Percentiles rank a stretch among this genome's conserved stretches.
These are phyloP conservation scores for Platalea minor DNA, from an alignment of 2,797 vertebrate genomes.

Conservation along the genomic window DNA sequence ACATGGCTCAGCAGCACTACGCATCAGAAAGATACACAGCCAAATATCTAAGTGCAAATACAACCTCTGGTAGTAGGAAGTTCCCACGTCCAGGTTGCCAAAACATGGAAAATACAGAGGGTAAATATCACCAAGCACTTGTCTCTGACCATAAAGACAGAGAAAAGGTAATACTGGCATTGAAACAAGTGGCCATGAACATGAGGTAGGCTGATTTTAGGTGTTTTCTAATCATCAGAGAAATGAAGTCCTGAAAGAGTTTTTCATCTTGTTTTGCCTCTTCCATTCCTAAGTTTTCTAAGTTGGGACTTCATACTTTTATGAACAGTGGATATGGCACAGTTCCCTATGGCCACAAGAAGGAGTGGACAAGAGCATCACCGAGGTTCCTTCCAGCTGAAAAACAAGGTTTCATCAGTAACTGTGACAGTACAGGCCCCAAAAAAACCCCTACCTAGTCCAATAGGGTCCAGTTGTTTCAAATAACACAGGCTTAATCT, in stretches of 20 bases:
- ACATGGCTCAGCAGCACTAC: not conserved
- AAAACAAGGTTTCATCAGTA: not conserved
- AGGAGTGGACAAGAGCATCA: not conserved
- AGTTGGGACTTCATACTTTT: not conserved
- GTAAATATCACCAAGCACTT: not conserved
- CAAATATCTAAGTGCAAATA: not conserved
- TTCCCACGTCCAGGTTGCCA: not conserved
- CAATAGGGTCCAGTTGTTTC: not conserved
- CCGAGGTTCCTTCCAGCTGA: not conserved
- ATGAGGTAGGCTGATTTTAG: not conserved
- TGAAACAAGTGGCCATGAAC: not conserved
- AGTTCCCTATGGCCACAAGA: not conserved
- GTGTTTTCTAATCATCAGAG: not conserved
- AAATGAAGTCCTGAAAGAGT: not conserved
- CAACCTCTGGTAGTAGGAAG: not conserved
- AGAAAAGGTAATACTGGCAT: not conserved
- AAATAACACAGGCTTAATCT: not conserved
- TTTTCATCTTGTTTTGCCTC: not conserved
- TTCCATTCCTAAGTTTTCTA: not conserved
- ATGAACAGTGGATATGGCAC: not conserved
- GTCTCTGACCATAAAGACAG: not conserved
- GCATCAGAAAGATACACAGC: not conserved
- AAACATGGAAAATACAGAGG: not conserved
- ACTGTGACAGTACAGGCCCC: not conserved
- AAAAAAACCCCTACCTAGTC: not conserved